Evolutionary conservation across 2,113 vertebrate species (phyloP).

Genomic region (Raja brachyura): DNA sequence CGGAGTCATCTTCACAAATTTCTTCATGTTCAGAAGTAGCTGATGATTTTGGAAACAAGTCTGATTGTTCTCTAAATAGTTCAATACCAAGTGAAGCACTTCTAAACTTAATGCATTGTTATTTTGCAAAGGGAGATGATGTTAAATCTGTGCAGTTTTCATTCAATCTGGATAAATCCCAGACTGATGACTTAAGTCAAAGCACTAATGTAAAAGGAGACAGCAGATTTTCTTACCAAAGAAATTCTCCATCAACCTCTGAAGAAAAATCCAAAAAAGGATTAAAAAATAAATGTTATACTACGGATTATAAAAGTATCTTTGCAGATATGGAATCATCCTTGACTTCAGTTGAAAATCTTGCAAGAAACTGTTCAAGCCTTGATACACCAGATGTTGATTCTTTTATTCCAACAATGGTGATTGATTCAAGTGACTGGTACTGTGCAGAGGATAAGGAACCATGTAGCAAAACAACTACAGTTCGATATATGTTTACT

Average conservation of each 20-base stretch:
- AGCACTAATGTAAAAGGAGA: not conserved
- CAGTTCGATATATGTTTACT: slow-evolving; percentile 19
- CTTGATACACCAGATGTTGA: not conserved
- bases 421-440: not conserved
- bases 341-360: slow-evolving; percentile 4
- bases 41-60: slow-evolving; percentile 20
- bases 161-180: slow-evolving; percentile 12
- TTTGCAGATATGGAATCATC: not conserved
- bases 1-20: slow-evolving; percentile 15
- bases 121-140: slow-evolving; percentile 24
- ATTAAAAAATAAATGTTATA: not conserved
- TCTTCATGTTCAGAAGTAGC: slow-evolving; percentile 1
- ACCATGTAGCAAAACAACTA: slow-evolving; percentile 25
- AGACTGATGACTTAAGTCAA: slow-evolving; percentile 7
- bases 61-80: slow-evolving; percentile 9
- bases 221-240: slow-evolving; percentile 1
- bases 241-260: not conserved
- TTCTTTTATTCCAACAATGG: not conserved
- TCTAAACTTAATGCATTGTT: slow-evolving; percentile 33
- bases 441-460: slow-evolving; percentile 1
- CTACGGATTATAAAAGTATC: not conserved
- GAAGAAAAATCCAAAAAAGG: not conserved
- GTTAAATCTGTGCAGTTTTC: slow-evolving; percentile 30
- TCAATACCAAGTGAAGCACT: slow-evolving; percentile 28
- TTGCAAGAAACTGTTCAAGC: not conserved